Base-by-base conservation (phyloP, 2,888 invertebrate species). In the Andricus curvator region DNA sequence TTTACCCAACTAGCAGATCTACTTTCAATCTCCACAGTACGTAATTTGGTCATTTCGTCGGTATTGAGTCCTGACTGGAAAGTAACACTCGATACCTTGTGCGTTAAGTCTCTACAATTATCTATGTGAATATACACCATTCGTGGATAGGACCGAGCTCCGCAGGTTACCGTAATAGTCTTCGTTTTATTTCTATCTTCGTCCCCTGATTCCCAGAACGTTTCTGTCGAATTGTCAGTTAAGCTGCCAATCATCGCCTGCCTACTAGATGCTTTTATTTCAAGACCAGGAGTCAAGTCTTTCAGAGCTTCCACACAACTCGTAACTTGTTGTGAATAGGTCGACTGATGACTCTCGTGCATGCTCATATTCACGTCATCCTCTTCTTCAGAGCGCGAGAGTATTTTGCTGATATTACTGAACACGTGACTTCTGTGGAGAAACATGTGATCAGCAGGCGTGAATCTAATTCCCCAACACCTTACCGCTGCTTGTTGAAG, bases 151-250 rank as follows among this genome's bases (percentile, higher is more conserved):
- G 95, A 94, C 81, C 95, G 94, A 81, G 95, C 94, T 84, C 94
- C 92, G 85, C 95, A 95, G 29, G 79, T 78, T 37, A 85, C 83
- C 29, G 77, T 68, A 44, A 98, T 95, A 88, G 96, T 96, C 93
- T 99, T 98, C 37, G 97, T 96, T 92, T 98, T 98, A 92, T 98
- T 98, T 80, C 97, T 94, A 93, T 99, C 99, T 90, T 99, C 99
- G 89, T 99, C 99, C 0, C 98, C 99, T 60, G 98, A 98, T 93
- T 99, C 99, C 99, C 99, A 99, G 93, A 99, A 99, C 0, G 99
- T 99, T 92, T 99, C 99, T 0, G 99, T 98, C 8, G 98, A 98
- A 88, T 97, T 97, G 91, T 99, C 99, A 0, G 96, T 97, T 22
- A 99, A 94, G 85, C 98, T 98, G 3, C 96, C 97, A 5, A 98